These are phyloP conservation scores for Melanotaenia pygmaea DNA, from an alignment of 2,797 vertebrate genomes.

Conservation along the genomic window DNA sequence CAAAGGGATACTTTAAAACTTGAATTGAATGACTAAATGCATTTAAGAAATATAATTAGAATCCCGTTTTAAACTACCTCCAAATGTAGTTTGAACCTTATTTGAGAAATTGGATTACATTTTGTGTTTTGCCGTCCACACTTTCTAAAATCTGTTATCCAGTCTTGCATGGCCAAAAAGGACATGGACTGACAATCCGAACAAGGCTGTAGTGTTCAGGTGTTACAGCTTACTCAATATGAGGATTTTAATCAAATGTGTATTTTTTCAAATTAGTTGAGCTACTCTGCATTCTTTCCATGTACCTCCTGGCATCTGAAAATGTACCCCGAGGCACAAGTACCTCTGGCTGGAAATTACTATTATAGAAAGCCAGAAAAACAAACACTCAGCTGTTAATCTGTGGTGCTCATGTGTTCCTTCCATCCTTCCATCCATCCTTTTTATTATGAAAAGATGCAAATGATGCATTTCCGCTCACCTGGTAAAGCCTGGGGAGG, in stretches of 20 bases:
- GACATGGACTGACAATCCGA: slow-evolving; percentile 1
- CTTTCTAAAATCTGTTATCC: background rate
- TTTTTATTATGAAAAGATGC: slow-evolving; percentile 20
- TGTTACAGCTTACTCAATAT: slow-evolving; percentile 19
- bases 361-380: slow-evolving; percentile 37
- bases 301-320: slow-evolving; percentile 11
- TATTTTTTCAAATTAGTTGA: slow-evolving; percentile 27
- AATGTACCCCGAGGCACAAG: slow-evolving; percentile 8
- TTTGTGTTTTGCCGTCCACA: background rate
- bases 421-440: slow-evolving; percentile 2
- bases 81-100: slow-evolving; percentile 4
- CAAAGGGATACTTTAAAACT: background rate
- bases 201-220: slow-evolving; percentile 24
- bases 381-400: slow-evolving; percentile 43
- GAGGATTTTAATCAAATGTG: slow-evolving; percentile 27
- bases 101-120: background rate
- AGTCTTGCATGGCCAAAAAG: background rate
- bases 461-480: slow-evolving; percentile 53
- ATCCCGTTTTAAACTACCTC: background rate
- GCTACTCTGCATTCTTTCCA: slow-evolving; percentile 29
- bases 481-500: slow-evolving; percentile 51
- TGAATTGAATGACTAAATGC: background rate
- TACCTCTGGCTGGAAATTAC: slow-evolving; percentile 15
- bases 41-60: background rate
- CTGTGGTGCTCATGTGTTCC: slow-evolving; percentile 2